Evolutionary conservation across 2,113 vertebrate genomes (phyloP).

Genomic region (Prionailurus bengalensis): DNA sequence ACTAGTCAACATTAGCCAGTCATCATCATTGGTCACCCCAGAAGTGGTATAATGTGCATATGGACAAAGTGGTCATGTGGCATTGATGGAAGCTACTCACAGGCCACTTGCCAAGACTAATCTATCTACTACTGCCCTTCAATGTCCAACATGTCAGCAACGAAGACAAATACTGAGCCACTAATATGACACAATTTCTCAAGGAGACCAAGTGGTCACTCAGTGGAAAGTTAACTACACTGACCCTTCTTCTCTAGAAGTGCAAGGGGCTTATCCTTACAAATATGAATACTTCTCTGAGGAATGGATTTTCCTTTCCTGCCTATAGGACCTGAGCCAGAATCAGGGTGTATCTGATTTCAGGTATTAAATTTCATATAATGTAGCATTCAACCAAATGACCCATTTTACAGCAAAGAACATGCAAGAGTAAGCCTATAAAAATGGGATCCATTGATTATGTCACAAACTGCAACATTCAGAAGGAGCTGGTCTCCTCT

Average conservation of each 20-base stretch:
- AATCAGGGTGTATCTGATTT: neutral
- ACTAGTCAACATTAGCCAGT: neutral
- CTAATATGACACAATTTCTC: neutral
- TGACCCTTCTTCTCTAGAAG: neutral
- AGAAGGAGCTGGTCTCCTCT: neutral
- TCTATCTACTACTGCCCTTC: neutral
- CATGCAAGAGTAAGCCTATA: neutral
- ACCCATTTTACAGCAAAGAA: neutral
- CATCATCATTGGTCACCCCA: neutral
- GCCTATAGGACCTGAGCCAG: neutral
- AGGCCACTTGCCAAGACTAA: neutral
- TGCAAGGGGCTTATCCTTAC: neutral
- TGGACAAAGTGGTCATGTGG: neutral
- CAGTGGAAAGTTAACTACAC: neutral
- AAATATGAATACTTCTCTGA: neutral
- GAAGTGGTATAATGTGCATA: neutral
- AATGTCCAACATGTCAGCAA: neutral
- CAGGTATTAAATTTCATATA: neutral
- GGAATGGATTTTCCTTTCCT: neutral
- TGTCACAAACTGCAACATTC: neutral
- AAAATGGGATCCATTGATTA: neutral
- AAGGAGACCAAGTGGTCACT: neutral
- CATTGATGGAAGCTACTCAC: neutral
- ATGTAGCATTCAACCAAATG: neutral
- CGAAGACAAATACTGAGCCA: neutral